Percentiles rank a stretch among this genome's conserved stretches.
Conservation (phyloP, 64 coral and sea anemone species). For the Montipora sp. region DNA sequence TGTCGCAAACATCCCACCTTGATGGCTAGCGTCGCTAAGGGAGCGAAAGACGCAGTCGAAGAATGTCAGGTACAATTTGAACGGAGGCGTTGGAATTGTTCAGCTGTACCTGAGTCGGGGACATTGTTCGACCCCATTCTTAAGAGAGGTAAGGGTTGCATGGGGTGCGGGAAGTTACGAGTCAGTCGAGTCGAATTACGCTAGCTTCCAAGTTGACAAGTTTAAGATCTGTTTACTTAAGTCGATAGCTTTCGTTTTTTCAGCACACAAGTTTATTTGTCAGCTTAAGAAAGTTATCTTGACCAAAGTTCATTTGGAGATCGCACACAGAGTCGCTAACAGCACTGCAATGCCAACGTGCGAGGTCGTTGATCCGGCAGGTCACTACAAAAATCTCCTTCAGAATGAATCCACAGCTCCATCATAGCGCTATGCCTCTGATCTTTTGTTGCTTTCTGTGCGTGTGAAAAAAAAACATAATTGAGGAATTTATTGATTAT, state of each 20-base stretch:
- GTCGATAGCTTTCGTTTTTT: slow-evolving; percentile 59
- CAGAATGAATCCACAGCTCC: background rate
- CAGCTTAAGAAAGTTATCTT: slow-evolving; percentile 10
- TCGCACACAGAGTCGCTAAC: background rate
- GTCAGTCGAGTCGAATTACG: background rate
- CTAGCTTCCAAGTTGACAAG: slow-evolving; percentile 40
- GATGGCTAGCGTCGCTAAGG: slow-evolving; percentile 82
- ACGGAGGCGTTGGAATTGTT: slow-evolving; percentile 88
- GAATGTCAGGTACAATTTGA: slow-evolving; percentile 90
- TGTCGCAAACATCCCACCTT: slow-evolving; percentile 79
- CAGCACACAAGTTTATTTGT: slow-evolving; percentile 47
- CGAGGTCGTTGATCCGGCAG: too few relatives aligned
- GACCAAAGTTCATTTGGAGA: background rate
- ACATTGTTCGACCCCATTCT: slow-evolving; percentile 78
- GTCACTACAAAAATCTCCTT: too few relatives aligned
- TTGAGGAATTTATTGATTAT: slow-evolving; percentile 29
- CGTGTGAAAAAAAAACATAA: background rate
- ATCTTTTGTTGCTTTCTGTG: slow-evolving; percentile 23
- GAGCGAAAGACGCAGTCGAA: slow-evolving; percentile 73
- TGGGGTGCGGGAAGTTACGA: background rate
- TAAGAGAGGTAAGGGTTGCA: slow-evolving; percentile 68
- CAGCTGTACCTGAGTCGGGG: slow-evolving; percentile 79
- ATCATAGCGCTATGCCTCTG: slow-evolving; percentile 40
- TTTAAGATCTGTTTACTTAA: slow-evolving; percentile 70
- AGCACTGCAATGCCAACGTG: too few relatives aligned